Evolutionary conservation across 1,140 invertebrate species (phyloP).

Genomic region (Eupeodes corollae): DNA sequence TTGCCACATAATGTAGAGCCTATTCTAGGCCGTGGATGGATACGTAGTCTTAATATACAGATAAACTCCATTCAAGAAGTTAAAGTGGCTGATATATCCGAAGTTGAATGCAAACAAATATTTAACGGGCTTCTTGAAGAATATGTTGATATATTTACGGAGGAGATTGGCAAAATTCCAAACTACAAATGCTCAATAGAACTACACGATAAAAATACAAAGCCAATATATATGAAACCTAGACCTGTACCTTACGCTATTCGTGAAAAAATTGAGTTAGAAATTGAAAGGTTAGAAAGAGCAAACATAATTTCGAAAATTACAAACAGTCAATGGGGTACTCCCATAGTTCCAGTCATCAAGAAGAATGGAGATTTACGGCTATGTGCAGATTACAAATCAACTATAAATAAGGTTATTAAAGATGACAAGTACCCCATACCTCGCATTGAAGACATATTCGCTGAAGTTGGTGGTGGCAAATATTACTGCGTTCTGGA

Average conservation of each 20-base stretch:
- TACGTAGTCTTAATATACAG: too few relatives aligned
- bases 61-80: too few relatives aligned
- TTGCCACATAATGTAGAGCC: too few relatives aligned
- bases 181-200: too few relatives aligned
- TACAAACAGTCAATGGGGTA: slow-evolving; percentile 12
- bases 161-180: too few relatives aligned
- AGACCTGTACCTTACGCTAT: slow-evolving; percentile 20
- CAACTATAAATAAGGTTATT: slow-evolving; percentile 33
- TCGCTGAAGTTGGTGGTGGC: slow-evolving; percentile 7
- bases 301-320: slow-evolving; percentile 10
- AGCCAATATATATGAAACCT: slow-evolving; percentile 17
- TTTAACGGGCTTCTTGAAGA: too few relatives aligned
- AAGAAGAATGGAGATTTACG: slow-evolving; percentile 13
- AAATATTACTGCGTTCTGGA: slow-evolving; percentile 22
- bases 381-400: slow-evolving; percentile 33
- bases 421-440: slow-evolving; percentile 15
- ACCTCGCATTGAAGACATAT: too few relatives aligned
- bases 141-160: too few relatives aligned
- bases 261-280: slow-evolving; percentile 13
- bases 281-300: slow-evolving; percentile 11
- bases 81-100: too few relatives aligned
- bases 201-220: slow-evolving; percentile 1
- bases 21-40: too few relatives aligned
- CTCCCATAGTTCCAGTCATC: slow-evolving; percentile 15
- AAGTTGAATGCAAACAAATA: too few relatives aligned